Conservation (phyloP, 2,113 vertebrate genomes). For the Etheostoma spectabile region DNA sequence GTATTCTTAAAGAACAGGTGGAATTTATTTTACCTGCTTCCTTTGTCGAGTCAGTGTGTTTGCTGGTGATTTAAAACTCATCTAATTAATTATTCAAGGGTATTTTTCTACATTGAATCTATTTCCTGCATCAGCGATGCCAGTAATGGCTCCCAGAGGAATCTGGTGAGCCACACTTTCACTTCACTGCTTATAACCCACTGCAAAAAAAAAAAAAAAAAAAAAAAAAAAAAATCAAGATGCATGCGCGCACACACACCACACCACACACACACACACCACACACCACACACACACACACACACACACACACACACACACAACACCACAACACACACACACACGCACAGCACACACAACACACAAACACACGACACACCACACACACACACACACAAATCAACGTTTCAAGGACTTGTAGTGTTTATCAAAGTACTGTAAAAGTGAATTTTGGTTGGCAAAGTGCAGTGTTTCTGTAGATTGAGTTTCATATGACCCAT, state of each 20-base stretch:
- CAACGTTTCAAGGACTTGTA: conserved; percentile 52
- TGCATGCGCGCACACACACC: conserved; percentile 37
- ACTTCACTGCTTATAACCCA: conserved; percentile 68
- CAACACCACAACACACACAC: too few relatives aligned
- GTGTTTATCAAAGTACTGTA: conserved; percentile 56
- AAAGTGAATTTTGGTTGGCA: conserved; percentile 48
- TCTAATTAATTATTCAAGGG: conserved; percentile 85
- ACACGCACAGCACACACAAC: too few relatives aligned
- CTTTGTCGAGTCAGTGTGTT: conserved; percentile 61
- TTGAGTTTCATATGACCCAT: background rate
- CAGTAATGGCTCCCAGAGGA: conserved; percentile 84
- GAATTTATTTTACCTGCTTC: conserved; percentile 65
- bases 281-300: too few relatives aligned
- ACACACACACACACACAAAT: conserved; percentile 44
- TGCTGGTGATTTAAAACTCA: conserved; percentile 81
- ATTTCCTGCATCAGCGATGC: conserved; percentile 85
- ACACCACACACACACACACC: too few relatives aligned
- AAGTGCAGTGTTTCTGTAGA: conserved; percentile 21
- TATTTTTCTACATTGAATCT: conserved; percentile 85
- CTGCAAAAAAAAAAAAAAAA: conserved; percentile 14
- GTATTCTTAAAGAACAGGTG: conserved; percentile 59
- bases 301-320: too few relatives aligned
- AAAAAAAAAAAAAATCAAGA: conserved; percentile 19
- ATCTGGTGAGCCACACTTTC: conserved; percentile 62
- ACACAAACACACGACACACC: too few relatives aligned